Conservation (phyloP, 2,888 invertebrate species). For the Coecobrya sp. region DNA sequence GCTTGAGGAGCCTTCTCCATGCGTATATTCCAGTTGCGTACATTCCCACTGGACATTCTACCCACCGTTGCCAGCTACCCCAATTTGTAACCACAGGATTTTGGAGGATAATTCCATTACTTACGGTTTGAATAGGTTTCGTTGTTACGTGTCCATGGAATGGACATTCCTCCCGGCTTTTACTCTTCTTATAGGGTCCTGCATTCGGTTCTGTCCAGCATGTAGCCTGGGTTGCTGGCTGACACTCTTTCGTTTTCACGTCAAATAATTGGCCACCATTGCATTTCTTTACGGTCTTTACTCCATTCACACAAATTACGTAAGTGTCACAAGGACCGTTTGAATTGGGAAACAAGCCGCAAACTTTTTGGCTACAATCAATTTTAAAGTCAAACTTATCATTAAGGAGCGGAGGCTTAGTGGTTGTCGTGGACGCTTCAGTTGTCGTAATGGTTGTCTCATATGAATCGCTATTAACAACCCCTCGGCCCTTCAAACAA, state of each 20-base stretch:
- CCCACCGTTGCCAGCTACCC: slow-evolving; percentile 78
- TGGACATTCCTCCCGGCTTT: slow-evolving; percentile 42
- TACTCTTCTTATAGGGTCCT: slow-evolving; percentile 26
- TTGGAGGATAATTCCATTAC: slow-evolving; percentile 40
- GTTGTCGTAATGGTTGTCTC: not conserved
- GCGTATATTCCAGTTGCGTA: slow-evolving; percentile 81
- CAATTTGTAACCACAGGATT: slow-evolving; percentile 79
- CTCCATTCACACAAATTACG: slow-evolving; percentile 68
- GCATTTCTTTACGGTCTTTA: slow-evolving; percentile 74
- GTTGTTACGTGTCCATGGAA: slow-evolving; percentile 64
- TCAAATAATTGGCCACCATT: slow-evolving; percentile 82
- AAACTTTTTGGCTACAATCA: slow-evolving; percentile 64
- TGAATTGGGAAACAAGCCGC: slow-evolving; percentile 82
- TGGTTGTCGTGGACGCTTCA: not conserved
- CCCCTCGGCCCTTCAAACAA: slow-evolving; percentile 35
- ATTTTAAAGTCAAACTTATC: slow-evolving; percentile 85
- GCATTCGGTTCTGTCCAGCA: slow-evolving; percentile 79
- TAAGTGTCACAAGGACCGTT: slow-evolving; percentile 78
- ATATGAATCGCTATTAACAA: not conserved
- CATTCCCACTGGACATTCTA: slow-evolving; percentile 70
- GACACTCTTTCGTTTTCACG: slow-evolving; percentile 77
- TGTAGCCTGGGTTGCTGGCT: slow-evolving; percentile 58
- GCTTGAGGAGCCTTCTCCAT: slow-evolving; percentile 74
- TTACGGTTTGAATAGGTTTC: not conserved
- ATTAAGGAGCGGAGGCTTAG: slow-evolving; percentile 33